Evolutionary conservation across 2,888 invertebrate genomes (phyloP), one percentile per base, ranked within the genome.

Genomic region (Periphyllus acericola): DNA sequence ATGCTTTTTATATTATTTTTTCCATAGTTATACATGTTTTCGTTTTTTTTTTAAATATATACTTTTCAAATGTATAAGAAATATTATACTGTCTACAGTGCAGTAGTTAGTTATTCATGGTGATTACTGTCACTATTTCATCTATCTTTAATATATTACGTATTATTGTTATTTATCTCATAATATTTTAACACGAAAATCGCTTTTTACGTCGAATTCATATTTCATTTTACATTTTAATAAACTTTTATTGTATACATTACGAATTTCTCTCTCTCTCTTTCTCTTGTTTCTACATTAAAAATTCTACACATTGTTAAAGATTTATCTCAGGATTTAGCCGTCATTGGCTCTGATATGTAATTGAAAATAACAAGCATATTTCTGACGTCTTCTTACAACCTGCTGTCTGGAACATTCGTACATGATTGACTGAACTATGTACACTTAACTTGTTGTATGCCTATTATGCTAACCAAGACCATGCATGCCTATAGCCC

Each of bases 321-420:
- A 68, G 17, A 40, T 40, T 81, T 40, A 81, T 81, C 66, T 80
- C 17, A 40, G 17, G 36, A 80, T 80, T 29, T 40, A 68, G 29
- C 36, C 40, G 40, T 81, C 80, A 81, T 19, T 40, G 21, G 11
- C 11, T 40, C 4, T 29, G 29, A n/a, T 21, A 29, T 40, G 66
- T 14, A 40, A 68, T 68, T 36, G 29, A 46, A 40, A 68, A 81
- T 81, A 40, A 40, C 40, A 29, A 66, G 66, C 68, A 29, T 68
- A 68, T 29, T 40, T 14, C 9, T 52, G 8, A 40, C 68, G 40
- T 40, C 60, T 1, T 68, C n/a, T 29, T 68, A 66, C 0, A 36
- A 6, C 34, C 3, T n/a, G 11, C 29, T 68, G 80, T 21, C 68
- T 81, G 80, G 29, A 40, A 40, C 68, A 17, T 81, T 66, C 68